Evolutionary conservation across 2,797 vertebrate species (phyloP).

Genomic region (Avahi laniger): DNA sequence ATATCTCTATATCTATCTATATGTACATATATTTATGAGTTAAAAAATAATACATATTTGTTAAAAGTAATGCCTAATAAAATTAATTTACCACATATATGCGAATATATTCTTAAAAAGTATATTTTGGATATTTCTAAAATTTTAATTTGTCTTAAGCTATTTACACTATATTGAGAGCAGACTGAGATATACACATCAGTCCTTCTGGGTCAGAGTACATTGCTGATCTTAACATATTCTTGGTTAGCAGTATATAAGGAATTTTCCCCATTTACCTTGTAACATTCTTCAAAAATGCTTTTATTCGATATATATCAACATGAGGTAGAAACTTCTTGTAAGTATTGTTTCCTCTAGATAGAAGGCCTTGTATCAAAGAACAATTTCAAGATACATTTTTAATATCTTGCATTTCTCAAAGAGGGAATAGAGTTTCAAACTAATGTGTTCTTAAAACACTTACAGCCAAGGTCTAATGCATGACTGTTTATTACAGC

Average conservation of each 20-base stretch:
- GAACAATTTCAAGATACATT: constrained; percentile 48
- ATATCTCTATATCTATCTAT: not conserved
- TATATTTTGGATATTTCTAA: not conserved
- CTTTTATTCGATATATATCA: not conserved
- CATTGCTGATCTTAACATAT: not conserved
- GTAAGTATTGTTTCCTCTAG: constrained; percentile 6
- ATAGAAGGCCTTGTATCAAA: constrained; percentile 32
- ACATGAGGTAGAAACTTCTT: not conserved
- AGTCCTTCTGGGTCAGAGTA: not conserved
- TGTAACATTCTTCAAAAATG: not conserved
- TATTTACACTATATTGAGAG: not conserved
- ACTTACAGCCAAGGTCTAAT: constrained; percentile 27
- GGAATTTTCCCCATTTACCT: not conserved
- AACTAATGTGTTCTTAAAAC: constrained; percentile 18
- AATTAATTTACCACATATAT: not conserved
- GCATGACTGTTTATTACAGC: not conserved
- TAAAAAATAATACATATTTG: not conserved
- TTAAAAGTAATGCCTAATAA: not conserved
- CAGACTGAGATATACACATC: not conserved
- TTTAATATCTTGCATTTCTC: constrained; percentile 51
- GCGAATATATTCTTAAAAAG: not conserved
- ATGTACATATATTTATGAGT: not conserved
- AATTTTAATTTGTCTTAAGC: not conserved
- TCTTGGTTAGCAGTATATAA: not conserved
- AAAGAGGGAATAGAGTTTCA: constrained; percentile 46